Base-by-base conservation (phyloP, 2,797 vertebrate species). In the Poecilia picta region DNA sequence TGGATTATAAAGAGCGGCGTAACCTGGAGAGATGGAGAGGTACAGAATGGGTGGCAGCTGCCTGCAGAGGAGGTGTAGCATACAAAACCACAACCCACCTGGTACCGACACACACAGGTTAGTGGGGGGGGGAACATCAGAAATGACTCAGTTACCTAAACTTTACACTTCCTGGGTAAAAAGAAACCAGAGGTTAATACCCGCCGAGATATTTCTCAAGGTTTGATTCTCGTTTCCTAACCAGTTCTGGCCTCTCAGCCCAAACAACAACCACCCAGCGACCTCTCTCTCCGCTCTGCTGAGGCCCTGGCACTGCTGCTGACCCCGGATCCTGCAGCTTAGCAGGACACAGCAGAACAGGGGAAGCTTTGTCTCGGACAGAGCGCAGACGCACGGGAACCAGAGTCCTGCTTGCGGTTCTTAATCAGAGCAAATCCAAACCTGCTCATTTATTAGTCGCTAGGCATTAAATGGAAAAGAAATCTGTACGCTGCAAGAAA, bases 271-370 rank as follows among this genome's bases (percentile, higher is more conserved):
- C 79, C 84, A 88, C 79, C 78, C 84, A 12, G 47, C 1, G 53
- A 79, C 78, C 85, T 86, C 81, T 47, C 80, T 47, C 80, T 80
- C 59, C n/a, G 46, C 79, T 83, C 59, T 71, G 87, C 85, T 79
- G 73, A 86, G 83, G 70, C 36, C 71, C 79, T 78, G 85, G 90
- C 79, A 82, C 78, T 88, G 87, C 79, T 16, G 64, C 75, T 89
- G 90, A 94, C 86, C 93, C 87, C 74, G 77, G 82, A 91, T 89
- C 83, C 73, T 73, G 62, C 84, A 79, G 88, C 79, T 92, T 75
- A 85, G 36, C 75, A 79, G 85, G 94, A 95, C 93, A 95, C 91
- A 84, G 41, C 75, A 77, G 85, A 94, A 95, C 93, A 95, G 91
- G 72, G 77, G 81, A 85, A 75, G 81, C 90, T 92, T 93, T 95